Percentiles rank a stretch among this genome's conserved stretches.
Evolutionary conservation across 2,888 invertebrate species (phyloP).

Genomic region (Lepidochrysops patricia): DNA sequence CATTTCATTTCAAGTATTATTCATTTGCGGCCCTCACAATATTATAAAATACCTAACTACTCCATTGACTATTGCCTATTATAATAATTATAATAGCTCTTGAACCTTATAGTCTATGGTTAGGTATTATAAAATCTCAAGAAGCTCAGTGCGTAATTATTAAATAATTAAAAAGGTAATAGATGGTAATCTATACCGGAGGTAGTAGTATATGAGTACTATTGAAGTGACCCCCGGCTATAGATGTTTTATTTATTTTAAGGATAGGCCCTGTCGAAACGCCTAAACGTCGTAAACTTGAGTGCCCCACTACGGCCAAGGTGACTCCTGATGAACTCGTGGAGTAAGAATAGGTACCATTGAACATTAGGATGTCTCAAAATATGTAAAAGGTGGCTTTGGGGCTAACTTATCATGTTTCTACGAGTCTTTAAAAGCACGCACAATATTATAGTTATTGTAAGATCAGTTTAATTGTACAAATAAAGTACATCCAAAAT

Average conservation of each 20-base stretch:
- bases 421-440: too few relatives aligned
- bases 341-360: too few relatives aligned
- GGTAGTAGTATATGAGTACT: neutral
- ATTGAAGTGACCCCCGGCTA: conserved; percentile 3
- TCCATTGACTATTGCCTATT: neutral
- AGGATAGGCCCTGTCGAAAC: neutral
- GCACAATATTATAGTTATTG: too few relatives aligned
- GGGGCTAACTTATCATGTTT: too few relatives aligned
- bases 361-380: too few relatives aligned
- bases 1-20: neutral
- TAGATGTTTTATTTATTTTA: neutral
- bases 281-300: neutral
- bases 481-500: too few relatives aligned
- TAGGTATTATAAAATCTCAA: neutral
- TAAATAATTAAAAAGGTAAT: conserved; percentile 10
- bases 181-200: conserved; percentile 2
- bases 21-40: too few relatives aligned
- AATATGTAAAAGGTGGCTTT: too few relatives aligned
- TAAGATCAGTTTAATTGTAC: too few relatives aligned
- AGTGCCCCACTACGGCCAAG: neutral
- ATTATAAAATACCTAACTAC: neutral
- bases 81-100: neutral
- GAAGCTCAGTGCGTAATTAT: neutral
- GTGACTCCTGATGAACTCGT: too few relatives aligned
- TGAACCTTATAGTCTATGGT: neutral